Percentiles rank a stretch among this genome's conserved stretches.
These are phyloP conservation scores for Steatornis caripensis DNA, from an alignment of 2,113 vertebrate species.

Conservation along the genomic window DNA sequence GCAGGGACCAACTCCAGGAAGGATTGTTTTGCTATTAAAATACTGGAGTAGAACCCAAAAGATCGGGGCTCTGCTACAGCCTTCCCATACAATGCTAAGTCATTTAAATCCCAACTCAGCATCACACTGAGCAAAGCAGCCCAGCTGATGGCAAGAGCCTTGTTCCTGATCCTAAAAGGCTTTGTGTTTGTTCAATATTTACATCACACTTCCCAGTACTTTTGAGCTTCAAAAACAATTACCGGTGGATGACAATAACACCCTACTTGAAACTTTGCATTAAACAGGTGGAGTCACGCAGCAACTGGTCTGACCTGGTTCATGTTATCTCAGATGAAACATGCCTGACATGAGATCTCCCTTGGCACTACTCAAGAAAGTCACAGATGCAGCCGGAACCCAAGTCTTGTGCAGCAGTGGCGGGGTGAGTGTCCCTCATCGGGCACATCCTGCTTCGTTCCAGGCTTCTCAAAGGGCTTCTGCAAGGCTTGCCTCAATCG, in stretches of 20 bases:
- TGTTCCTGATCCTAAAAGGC: neutral
- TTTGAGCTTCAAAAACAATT: conserved; percentile 12
- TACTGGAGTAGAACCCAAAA: neutral
- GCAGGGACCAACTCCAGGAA: neutral
- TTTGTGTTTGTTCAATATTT: neutral
- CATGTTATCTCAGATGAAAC: neutral
- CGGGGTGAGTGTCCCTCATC: neutral
- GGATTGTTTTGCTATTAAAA: neutral
- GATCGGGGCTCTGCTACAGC: neutral
- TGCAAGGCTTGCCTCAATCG: neutral
- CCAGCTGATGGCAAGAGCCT: accelerated
- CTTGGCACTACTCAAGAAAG: neutral
- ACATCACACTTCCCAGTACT: neutral
- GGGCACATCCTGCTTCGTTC: neutral
- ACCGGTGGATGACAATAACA: neutral
- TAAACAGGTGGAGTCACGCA: neutral
- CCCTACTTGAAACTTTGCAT: neutral
- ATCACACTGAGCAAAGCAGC: accelerated
- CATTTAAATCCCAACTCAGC: neutral
- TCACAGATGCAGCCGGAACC: neutral
- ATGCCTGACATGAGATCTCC: neutral
- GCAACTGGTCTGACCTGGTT: conserved; percentile 46
- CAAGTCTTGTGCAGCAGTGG: neutral
- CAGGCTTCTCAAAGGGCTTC: neutral
- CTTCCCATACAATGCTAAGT: accelerated